phyloP scores from a whole-genome alignment of 2,888 invertebrate genomes.

The Himalopsyche tibetana region DNA sequence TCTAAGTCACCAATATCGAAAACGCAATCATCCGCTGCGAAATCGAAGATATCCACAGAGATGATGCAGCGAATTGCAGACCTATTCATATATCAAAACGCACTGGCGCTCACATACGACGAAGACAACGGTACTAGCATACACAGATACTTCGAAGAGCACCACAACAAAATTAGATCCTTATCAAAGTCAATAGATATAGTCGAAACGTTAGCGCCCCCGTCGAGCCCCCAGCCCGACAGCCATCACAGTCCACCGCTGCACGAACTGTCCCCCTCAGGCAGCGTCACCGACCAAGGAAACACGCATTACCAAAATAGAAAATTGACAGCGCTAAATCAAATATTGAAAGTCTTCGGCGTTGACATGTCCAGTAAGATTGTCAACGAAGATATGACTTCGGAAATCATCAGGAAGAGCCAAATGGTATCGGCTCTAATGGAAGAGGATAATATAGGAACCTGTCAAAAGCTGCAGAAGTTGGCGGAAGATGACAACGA shows the following conservation, averaged over 20 bases:
- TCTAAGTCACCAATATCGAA: not conserved
- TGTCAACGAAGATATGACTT: conserved; percentile 18
- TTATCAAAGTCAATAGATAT: conserved; percentile 52
- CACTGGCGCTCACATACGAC: conserved; percentile 67
- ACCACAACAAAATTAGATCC: conserved; percentile 67
- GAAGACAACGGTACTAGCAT: not conserved
- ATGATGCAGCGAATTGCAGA: conserved; percentile 71
- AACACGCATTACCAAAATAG: conserved; percentile 49
- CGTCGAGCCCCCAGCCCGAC: conserved; percentile 71
- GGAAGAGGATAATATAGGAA: conserved; percentile 45
- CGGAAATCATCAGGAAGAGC: conserved; percentile 50
- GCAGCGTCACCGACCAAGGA: conserved; percentile 38
- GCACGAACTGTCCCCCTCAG: conserved; percentile 73
- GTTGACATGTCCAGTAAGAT: not conserved
- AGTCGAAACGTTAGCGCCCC: conserved; percentile 69
- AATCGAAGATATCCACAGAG: conserved; percentile 68
- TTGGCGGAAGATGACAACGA: conserved; percentile 1
- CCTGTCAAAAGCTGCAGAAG: not conserved
- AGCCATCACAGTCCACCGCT: conserved; percentile 71
- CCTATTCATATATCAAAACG: conserved; percentile 72
- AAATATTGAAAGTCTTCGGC: conserved; percentile 46
- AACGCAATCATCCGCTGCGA: conserved; percentile 68
- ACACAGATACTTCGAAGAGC: not conserved
- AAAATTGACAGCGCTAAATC: conserved; percentile 46
- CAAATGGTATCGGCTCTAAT: conserved; percentile 46